Evolutionary conservation across 2,888 invertebrate genomes (phyloP).

Genomic region (Patella caerulea): DNA sequence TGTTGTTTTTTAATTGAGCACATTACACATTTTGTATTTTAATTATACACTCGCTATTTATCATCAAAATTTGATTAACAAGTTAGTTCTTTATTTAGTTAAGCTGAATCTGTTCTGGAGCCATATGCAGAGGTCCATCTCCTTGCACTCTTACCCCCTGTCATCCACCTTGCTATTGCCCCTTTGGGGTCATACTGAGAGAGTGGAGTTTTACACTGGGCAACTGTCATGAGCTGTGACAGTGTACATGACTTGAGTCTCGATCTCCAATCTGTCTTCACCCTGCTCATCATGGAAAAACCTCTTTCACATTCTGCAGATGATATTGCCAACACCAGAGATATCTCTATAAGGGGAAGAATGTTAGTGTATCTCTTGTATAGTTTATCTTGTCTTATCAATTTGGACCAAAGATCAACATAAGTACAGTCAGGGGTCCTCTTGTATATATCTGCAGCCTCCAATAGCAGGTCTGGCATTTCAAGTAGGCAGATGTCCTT

Average conservation of each 20-base stretch:
- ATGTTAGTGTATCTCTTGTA: conserved; percentile 12
- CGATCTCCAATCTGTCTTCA: conserved; percentile 3
- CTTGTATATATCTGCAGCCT: conserved; percentile 10
- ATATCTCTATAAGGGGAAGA: conserved; percentile 8
- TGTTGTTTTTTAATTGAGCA: too few species aligned
- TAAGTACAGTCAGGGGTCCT: conserved; percentile 11
- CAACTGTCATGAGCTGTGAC: conserved; percentile 16
- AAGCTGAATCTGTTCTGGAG: conserved; percentile 1
- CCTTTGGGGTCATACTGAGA: conserved; percentile 12
- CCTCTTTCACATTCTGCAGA: conserved; percentile 10
- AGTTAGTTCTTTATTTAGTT: neutral
- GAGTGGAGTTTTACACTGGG: conserved; percentile 8
- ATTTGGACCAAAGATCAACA: conserved; percentile 7
- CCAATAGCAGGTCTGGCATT: conserved; percentile 14
- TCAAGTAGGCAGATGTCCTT: conserved; percentile 8
- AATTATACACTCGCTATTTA: too few species aligned
- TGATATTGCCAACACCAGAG: conserved; percentile 10
- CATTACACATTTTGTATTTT: too few species aligned
- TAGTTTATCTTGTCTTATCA: conserved; percentile 4
- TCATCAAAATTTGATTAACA: too few species aligned
- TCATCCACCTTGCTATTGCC: conserved; percentile 15
- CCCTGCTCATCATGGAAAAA: conserved; percentile 9
- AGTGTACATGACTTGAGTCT: conserved; percentile 7
- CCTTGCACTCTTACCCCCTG: neutral
- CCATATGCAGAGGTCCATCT: conserved; percentile 16